These are phyloP conservation scores for Hypotaenidia philippensis DNA, from an alignment of 2,797 vertebrate genomes.

Conservation along the genomic window DNA sequence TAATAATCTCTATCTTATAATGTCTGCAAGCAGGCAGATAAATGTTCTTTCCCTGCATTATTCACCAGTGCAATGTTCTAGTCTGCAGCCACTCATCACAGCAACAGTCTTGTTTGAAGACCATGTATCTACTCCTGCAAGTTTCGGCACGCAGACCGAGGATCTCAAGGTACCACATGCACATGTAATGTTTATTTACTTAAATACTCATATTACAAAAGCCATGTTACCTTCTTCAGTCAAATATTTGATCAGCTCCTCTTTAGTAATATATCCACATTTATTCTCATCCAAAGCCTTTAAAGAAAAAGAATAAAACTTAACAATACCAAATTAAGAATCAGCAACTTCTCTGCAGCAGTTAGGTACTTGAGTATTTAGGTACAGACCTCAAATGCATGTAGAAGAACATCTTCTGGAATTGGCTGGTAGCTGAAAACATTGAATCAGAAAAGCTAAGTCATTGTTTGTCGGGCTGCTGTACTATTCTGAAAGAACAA, in stretches of 20 bases:
- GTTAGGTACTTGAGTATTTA: not conserved
- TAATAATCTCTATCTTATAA: not conserved
- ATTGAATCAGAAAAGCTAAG: slow-evolving; percentile 25
- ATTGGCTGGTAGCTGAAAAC: slow-evolving; percentile 80
- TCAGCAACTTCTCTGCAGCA: slow-evolving; percentile 5
- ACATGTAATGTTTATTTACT: not conserved
- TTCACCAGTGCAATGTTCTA: not conserved
- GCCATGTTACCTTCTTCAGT: slow-evolving; percentile 88
- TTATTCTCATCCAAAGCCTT: slow-evolving; percentile 91
- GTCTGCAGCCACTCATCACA: not conserved
- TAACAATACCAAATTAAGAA: not conserved
- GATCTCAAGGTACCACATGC: not conserved
- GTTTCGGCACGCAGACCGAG: not conserved
- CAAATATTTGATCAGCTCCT: slow-evolving; percentile 88
- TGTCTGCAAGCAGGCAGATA: not conserved
- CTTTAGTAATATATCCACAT: slow-evolving; percentile 87
- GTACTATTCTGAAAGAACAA: not conserved
- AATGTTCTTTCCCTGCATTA: not conserved
- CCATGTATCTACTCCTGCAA: not conserved
- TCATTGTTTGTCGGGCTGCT: not conserved
- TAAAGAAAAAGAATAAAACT: slow-evolving; percentile 28
- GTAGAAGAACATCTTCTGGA: slow-evolving; percentile 82
- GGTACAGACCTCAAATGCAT: slow-evolving; percentile 83
- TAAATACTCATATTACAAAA: slow-evolving; percentile 1
- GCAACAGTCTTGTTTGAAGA: not conserved